Evolutionary conservation across 2,888 invertebrate genomes (phyloP), one percentile per base, ranked within the genome.

Genomic region (Habrosyne pyritoides): DNA sequence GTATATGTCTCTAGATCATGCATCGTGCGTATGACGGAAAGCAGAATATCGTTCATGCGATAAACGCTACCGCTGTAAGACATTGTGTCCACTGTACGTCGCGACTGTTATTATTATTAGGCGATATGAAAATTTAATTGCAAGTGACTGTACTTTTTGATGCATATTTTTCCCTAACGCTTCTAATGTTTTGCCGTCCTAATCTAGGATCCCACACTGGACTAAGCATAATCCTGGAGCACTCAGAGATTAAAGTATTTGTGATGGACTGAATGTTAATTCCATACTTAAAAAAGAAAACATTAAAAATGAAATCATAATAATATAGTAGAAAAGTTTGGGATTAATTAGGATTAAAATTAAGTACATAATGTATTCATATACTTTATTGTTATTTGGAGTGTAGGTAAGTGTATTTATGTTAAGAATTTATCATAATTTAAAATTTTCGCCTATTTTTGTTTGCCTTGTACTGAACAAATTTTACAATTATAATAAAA

Each of bases 21-120:
- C 65, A 66, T 59, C 66, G 68, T 79, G 80, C 77, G 76, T 76
- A 71, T 73, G 77, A 79, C 81, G 82, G 80, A 84, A 80, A 69
- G 69, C 63, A 73, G 73, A 79, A 33, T 5, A 33, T 73, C 72
- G 70, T 53, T 76, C 76, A 73, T 77, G 80, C 82, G 84, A 85
- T 85, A 33, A 33, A 30, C 73, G 68, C 71, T 59, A 52, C 59
- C 52, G 52, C 55, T 58, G 54, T 52, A 26, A 49, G 42, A 61
- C 61, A 61, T 64, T 61, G 30, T 30, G 2, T 30, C 61, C 60
- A 59, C 54, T 59, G 63, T 63, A 64, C 67, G 63, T 58, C 55
- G 24, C 7, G 36, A 54, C 60, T 26, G 59, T 46, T 55, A 28
- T 14, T 33, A 4, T 14, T 30, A 30, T 30, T 30, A 2, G 10